A percentile compares a stretch with the other conserved stretches of the same genome.
Evolutionary conservation across 2,797 vertebrate species (phyloP).

Genomic region (Erethizon dorsatum): DNA sequence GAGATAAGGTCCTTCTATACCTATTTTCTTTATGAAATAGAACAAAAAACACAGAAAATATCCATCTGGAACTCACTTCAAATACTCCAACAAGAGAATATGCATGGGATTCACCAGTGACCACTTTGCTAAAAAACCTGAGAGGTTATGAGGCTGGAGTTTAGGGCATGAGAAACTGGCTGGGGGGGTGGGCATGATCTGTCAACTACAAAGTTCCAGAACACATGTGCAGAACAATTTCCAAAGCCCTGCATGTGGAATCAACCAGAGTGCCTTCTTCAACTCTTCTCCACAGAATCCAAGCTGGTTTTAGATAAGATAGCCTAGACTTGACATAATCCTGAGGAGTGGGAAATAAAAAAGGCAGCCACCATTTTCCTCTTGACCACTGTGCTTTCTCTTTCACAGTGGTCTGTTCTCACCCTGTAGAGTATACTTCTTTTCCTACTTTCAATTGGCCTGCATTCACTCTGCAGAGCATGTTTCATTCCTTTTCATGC

Average conservation of each 20-base stretch:
- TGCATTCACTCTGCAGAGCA: neutral
- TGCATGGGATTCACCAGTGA: neutral
- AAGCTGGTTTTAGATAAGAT: neutral
- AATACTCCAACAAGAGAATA: neutral
- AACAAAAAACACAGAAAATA: neutral
- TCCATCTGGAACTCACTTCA: neutral
- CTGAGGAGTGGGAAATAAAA: neutral
- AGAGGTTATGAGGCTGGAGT: neutral
- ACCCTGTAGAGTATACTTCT: neutral
- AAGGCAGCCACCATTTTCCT: neutral
- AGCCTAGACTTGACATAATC: neutral
- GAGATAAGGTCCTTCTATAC: neutral
- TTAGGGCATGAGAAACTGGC: neutral
- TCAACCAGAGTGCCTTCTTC: neutral
- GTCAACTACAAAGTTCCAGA: neutral
- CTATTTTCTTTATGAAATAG: neutral
- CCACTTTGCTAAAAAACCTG: neutral
- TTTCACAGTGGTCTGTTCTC: neutral
- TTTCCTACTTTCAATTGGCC: neutral
- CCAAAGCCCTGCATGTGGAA: neutral
- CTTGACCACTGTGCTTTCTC: neutral
- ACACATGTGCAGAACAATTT: neutral
- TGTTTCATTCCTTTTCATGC: neutral
- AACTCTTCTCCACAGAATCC: neutral
- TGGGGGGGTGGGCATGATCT: neutral